These are phyloP conservation scores for Drosophila testacea DNA, from an alignment of 2,888 invertebrate genomes.

Conservation along the genomic window DNA sequence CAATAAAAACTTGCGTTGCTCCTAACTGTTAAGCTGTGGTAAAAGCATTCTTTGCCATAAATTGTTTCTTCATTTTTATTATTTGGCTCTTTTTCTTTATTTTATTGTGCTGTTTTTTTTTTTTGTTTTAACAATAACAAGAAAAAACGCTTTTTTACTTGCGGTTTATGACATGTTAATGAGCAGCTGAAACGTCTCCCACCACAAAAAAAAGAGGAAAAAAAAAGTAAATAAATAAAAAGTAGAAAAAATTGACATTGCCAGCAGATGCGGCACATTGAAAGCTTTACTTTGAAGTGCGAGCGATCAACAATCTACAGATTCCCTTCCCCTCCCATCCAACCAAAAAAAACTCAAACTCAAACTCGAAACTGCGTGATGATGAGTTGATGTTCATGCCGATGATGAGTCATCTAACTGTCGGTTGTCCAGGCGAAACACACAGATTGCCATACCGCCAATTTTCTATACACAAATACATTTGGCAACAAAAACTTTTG, in stretches of 20 bases:
- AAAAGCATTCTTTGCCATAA: conserved; percentile 47
- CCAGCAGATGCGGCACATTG: conserved; percentile 49
- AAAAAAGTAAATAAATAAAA: neutral
- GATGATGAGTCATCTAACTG: conserved; percentile 40
- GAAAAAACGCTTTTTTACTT: conserved; percentile 45
- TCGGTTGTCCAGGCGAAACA: neutral
- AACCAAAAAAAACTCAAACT: conserved; percentile 9
- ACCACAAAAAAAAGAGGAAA: neutral
- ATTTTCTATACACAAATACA: conserved; percentile 18
- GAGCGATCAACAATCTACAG: conserved; percentile 52
- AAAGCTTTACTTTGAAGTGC: conserved; percentile 54
- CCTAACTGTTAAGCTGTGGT: conserved; percentile 31
- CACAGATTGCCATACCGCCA: conserved; percentile 4
- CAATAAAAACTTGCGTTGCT: conserved; percentile 24
- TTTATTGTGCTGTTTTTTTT: conserved; percentile 6
- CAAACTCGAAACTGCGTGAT: conserved; percentile 38
- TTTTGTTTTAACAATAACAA: neutral
- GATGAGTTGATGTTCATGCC: conserved; percentile 40
- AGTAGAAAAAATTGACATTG: conserved; percentile 29
- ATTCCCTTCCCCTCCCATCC: conserved; percentile 6
- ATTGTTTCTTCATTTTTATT: conserved; percentile 40
- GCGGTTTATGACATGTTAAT: conserved; percentile 80
- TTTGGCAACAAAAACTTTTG: conserved; percentile 19
- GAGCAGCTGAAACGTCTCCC: conserved; percentile 59
- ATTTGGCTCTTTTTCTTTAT: neutral